These are phyloP conservation scores for Semibalanus balanoides DNA, from an alignment of 1,140 invertebrate genomes.

Conservation along the genomic window DNA sequence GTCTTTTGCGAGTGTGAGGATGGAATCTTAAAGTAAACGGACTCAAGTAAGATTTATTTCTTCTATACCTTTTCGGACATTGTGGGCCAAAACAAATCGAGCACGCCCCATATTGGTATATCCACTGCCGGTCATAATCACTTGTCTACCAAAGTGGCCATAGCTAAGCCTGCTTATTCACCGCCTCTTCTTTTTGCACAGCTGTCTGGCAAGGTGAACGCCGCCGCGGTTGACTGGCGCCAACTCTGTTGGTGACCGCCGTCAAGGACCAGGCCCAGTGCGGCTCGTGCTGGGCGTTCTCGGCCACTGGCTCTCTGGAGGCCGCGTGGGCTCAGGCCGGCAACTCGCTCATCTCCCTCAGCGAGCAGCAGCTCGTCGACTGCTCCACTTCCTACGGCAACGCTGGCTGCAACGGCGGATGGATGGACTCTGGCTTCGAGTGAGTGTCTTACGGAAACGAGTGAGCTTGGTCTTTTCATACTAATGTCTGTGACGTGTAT, in stretches of 20 bases:
- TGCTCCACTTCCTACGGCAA: conserved; percentile 82
- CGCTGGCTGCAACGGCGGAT: conserved; percentile 86
- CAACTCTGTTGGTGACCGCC: conserved; percentile 29
- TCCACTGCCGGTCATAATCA: too few relatives aligned
- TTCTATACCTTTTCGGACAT: too few relatives aligned
- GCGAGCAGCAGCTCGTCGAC: conserved; percentile 95
- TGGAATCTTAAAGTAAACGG: too few relatives aligned
- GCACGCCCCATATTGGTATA: too few relatives aligned
- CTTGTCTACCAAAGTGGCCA: too few relatives aligned
- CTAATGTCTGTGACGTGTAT: background rate
- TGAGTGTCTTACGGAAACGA: too few relatives aligned
- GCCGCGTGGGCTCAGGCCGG: conserved; percentile 81
- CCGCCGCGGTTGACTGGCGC: conserved; percentile 30
- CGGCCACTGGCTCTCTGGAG: conserved; percentile 73
- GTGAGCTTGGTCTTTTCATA: too few relatives aligned
- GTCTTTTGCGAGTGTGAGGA: too few relatives aligned
- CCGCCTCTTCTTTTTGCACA: too few relatives aligned
- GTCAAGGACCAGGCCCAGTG: conserved; percentile 33
- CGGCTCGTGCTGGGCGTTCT: conserved; percentile 32
- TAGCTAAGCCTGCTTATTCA: too few relatives aligned
- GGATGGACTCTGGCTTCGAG: conserved; percentile 83
- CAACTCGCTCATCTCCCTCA: conserved; percentile 71
- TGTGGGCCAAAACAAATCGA: too few relatives aligned
- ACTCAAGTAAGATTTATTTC: too few relatives aligned
- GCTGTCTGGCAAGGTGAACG: background rate